Conservation (phyloP, 1,140 invertebrate species). For the Caenorhabditis remanei region DNA sequence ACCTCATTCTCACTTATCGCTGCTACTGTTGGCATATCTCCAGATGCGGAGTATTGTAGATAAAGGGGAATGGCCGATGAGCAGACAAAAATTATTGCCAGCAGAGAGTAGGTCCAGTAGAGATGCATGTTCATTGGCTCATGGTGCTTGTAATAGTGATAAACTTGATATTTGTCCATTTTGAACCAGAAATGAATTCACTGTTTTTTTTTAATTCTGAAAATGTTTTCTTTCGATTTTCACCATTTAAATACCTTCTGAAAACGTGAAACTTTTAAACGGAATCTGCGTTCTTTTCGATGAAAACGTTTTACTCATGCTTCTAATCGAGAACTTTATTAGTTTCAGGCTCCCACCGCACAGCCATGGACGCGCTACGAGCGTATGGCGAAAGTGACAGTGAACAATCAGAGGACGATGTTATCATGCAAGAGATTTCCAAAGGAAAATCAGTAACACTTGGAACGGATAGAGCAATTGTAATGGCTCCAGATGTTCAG, state of each 20-base stretch:
- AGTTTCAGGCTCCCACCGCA: too few relatives aligned
- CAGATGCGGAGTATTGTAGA: neutral
- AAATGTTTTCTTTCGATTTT: too few relatives aligned
- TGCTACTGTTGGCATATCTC: neutral
- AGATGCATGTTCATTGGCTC: neutral
- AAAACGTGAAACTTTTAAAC: too few relatives aligned
- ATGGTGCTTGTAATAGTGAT: slow-evolving; percentile 12
- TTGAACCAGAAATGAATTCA: neutral
- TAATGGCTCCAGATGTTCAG: slow-evolving; percentile 6
- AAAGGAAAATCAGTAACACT: neutral
- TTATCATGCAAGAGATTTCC: neutral
- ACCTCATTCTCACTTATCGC: neutral
- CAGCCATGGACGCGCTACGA: slow-evolving; percentile 23
- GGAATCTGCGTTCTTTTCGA: too few relatives aligned
- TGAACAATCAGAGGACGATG: slow-evolving; percentile 1
- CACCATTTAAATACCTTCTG: too few relatives aligned
- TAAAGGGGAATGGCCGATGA: neutral
- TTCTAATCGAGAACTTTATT: too few relatives aligned
- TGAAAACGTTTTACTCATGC: too few relatives aligned
- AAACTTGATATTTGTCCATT: slow-evolving; percentile 52
- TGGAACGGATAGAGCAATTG: neutral
- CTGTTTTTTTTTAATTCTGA: too few relatives aligned
- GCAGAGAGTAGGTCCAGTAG: neutral
- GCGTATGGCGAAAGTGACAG: slow-evolving; percentile 29
- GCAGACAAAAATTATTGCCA: neutral